Percentiles rank a stretch among this genome's conserved stretches.
Conservation (phyloP, 2,113 vertebrate species). For the Plecotus auritus region DNA sequence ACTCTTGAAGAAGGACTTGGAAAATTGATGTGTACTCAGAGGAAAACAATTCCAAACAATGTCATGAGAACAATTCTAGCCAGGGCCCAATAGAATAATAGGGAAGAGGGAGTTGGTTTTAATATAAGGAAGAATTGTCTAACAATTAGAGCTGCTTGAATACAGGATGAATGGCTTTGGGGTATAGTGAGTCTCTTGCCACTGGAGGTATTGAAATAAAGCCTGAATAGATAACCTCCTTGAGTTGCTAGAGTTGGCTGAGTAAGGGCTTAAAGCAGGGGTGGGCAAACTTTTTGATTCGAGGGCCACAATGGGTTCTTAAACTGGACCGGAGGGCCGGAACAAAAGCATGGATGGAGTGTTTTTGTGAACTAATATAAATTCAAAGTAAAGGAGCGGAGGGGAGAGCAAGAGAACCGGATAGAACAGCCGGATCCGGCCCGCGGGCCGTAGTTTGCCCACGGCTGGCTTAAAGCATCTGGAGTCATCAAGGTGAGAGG, state of each 20-base stretch:
- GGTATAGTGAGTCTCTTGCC: background rate
- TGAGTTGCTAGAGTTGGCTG: constrained; percentile 5
- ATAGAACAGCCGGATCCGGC: too few relatives aligned
- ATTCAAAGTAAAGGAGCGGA: too few relatives aligned
- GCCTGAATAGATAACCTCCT: background rate
- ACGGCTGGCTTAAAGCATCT: background rate
- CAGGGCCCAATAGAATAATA: background rate
- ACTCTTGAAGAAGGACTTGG: constrained; percentile 14
- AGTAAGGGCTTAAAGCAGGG: background rate
- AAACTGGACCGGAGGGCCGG: too few relatives aligned
- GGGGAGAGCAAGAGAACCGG: too few relatives aligned
- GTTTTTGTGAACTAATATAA: too few relatives aligned
- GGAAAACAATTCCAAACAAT: constrained; percentile 31
- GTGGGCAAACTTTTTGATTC: too few relatives aligned
- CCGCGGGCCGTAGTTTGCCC: too few relatives aligned
- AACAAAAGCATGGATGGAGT: too few relatives aligned
- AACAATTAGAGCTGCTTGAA: constrained; percentile 1
- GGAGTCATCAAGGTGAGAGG: background rate
- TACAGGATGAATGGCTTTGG: background rate
- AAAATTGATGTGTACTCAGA: background rate
- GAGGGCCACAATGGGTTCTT: too few relatives aligned
- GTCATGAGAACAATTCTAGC: background rate
- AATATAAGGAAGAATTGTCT: constrained; percentile 2
- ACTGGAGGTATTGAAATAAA: background rate
- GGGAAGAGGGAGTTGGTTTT: background rate